Evolutionary conservation across 2,888 invertebrate species (phyloP).

Genomic region (Nymphalis polychloros): DNA sequence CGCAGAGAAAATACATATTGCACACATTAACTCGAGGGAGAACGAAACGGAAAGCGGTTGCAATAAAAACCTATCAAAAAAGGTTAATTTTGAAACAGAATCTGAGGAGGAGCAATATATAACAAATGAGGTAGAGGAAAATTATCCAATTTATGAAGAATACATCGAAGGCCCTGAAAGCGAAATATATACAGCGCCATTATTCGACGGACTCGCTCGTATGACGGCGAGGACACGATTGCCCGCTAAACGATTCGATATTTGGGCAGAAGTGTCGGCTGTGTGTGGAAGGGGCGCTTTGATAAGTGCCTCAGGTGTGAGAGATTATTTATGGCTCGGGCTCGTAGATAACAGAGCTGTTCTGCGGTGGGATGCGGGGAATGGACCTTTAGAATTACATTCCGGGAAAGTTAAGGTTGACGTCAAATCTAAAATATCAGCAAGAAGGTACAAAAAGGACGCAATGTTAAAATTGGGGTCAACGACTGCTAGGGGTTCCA

Average conservation of each 20-base stretch:
- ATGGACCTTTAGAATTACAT: conserved; percentile 65
- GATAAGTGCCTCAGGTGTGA: conserved; percentile 66
- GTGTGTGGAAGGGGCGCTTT: conserved; percentile 69
- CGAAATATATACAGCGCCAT: conserved; percentile 63
- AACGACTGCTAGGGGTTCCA: conserved; percentile 61
- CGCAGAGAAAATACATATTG: conserved; percentile 63
- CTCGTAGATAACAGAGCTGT: conserved; percentile 64
- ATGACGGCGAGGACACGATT: conserved; percentile 65
- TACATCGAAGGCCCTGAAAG: conserved; percentile 58
- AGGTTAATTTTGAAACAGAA: conserved; percentile 45
- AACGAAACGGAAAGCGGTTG: conserved; percentile 37
- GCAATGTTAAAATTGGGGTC: conserved; percentile 67
- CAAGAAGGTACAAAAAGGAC: conserved; percentile 71
- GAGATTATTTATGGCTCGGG: conserved; percentile 76
- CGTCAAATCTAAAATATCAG: conserved; percentile 66
- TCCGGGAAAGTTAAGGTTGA: conserved; percentile 67
- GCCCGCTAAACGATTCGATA: conserved; percentile 72
- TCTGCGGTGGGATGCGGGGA: conserved; percentile 71
- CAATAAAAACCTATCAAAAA: conserved; percentile 46
- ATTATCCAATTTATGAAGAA: conserved; percentile 57
- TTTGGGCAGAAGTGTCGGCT: conserved; percentile 74
- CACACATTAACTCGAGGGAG: conserved; percentile 45
- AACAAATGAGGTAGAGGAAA: conserved; percentile 61
- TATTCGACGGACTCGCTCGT: conserved; percentile 69
- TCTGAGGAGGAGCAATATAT: conserved; percentile 48